Base-by-base conservation (phyloP, 2,888 invertebrate species). In the Cephus pygmeus region DNA sequence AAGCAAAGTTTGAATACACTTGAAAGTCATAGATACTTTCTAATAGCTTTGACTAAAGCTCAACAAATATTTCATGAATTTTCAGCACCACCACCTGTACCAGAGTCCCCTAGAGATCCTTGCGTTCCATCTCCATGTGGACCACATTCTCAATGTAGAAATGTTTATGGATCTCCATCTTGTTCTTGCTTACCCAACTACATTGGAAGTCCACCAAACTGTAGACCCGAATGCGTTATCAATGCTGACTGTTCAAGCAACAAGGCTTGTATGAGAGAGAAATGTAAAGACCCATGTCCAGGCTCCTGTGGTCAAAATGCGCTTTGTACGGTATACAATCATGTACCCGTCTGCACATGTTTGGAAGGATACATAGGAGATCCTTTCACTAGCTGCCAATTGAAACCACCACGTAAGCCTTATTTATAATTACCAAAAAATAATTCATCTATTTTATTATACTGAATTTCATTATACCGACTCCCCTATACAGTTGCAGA, bases 91-190 rank as follows among this genome's bases (percentile, higher is more conserved):
- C 69, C 80, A 31, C 75, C 82, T 23, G 69, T 73, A 84, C 86
- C 79, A 73, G 83, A 86, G 79, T 83, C 81, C 71, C 81, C 83
- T 68, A 80, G 80, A 73, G 88, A 88, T 79, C 90, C 90, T 34
- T 91, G 91, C 81, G 86, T 88, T 76, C 90, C 90, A 69, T 88
- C 90, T 73, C 92, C 91, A 12, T 92, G 92, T 83, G 92, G 92
- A 73, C 87, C 90, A 23, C 89, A 91, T 82, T 86, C 91, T 9
- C 84, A 86, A 77, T 91, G 91, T 77, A 85, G 86, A 73, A 87
- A 87, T 77, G 85, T 90, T 30, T 83, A 88, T 34, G 89, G 88
- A 75, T 85, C 87, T 73, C 86, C 91, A 40, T 85, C 90, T 12
- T 85, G 85, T 68, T 84, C 90, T 34, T 91, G 91, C 80, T 80